A percentile compares a stretch with the other conserved stretches of the same genome.
These are phyloP conservation scores for Notocelia uddmanniana DNA, from an alignment of 2,888 invertebrate species.

Conservation along the genomic window DNA sequence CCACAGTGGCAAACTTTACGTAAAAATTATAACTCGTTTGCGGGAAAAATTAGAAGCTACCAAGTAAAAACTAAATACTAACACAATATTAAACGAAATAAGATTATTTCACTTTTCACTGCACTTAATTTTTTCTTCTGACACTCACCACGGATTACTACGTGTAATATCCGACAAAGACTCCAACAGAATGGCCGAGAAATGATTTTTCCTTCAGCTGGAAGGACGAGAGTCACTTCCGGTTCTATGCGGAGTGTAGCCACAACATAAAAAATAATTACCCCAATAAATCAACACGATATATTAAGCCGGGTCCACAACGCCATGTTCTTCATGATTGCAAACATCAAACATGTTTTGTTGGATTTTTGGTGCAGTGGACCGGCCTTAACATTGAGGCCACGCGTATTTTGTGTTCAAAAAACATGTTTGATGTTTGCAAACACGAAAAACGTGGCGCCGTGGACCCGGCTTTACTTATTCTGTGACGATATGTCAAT, in stretches of 20 bases:
- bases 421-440: too few species aligned
- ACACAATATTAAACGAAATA: slow-evolving; percentile 48
- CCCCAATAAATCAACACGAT: slow-evolving; percentile 13
- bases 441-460: too few species aligned
- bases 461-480: too few species aligned
- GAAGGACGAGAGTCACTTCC: slow-evolving; percentile 77
- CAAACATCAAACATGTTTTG: too few species aligned
- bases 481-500: too few species aligned
- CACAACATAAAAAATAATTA: slow-evolving; percentile 46
- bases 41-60: slow-evolving; percentile 31
- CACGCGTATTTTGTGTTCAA: too few species aligned
- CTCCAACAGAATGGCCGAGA: slow-evolving; percentile 90
- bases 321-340: too few species aligned
- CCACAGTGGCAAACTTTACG: slow-evolving; percentile 45
- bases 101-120: slow-evolving; percentile 72
- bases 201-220: slow-evolving; percentile 79
- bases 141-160: slow-evolving; percentile 86
- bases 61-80: slow-evolving; percentile 51
- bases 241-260: slow-evolving; percentile 62
- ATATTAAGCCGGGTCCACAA: too few species aligned
- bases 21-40: slow-evolving; percentile 39
- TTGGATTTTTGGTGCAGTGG: too few species aligned
- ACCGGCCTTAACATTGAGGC: too few species aligned
- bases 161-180: slow-evolving; percentile 88
- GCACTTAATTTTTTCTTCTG: slow-evolving; percentile 74